A percentile compares a stretch with the other conserved stretches of the same genome.
Evolutionary conservation across 2,888 invertebrate species (phyloP).

Genomic region (Nectonema munidae): DNA sequence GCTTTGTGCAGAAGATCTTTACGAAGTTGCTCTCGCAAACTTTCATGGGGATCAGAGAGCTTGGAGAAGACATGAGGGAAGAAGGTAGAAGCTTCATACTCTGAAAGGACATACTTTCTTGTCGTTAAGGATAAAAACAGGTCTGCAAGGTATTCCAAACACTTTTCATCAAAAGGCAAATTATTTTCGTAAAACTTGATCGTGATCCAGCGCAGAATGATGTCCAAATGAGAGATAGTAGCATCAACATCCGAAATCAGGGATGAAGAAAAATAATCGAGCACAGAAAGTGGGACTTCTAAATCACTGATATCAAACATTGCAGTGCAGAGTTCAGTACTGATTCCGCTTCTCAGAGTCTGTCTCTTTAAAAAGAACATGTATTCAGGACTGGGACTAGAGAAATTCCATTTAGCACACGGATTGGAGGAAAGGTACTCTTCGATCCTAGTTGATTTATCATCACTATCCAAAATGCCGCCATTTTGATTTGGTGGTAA

Average conservation of each 20-base stretch:
- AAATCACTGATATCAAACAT: conserved; percentile 82
- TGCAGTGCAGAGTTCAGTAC: conserved; percentile 48
- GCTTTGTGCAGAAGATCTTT: conserved; percentile 49
- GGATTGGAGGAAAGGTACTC: no score
- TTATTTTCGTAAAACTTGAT: conserved; percentile 90
- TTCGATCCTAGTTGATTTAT: no score
- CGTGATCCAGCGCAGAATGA: conserved; percentile 79
- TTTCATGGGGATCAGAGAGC: conserved; percentile 31
- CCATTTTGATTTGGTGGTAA: no score
- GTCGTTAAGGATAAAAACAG: conserved; percentile 44
- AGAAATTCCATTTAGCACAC: conserved; percentile 91
- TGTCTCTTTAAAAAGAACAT: conserved; percentile 57
- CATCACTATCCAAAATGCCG: no score
- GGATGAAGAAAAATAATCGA: conserved; percentile 54
- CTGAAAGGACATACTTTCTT: conserved; percentile 47
- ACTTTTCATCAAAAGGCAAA: conserved; percentile 71
- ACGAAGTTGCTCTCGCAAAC: conserved; percentile 56
- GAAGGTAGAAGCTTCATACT: conserved; percentile 62
- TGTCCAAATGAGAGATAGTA: conserved; percentile 54
- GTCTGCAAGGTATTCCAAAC: conserved; percentile 52
- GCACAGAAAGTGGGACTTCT: conserved; percentile 70
- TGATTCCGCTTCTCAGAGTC: no score
- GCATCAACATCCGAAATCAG: conserved; percentile 42
- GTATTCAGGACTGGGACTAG: conserved; percentile 63
- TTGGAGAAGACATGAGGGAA: conserved; percentile 71